Evolutionary conservation across 2,888 invertebrate species (phyloP).

Genomic region (Leptinotarsa peninsularis): DNA sequence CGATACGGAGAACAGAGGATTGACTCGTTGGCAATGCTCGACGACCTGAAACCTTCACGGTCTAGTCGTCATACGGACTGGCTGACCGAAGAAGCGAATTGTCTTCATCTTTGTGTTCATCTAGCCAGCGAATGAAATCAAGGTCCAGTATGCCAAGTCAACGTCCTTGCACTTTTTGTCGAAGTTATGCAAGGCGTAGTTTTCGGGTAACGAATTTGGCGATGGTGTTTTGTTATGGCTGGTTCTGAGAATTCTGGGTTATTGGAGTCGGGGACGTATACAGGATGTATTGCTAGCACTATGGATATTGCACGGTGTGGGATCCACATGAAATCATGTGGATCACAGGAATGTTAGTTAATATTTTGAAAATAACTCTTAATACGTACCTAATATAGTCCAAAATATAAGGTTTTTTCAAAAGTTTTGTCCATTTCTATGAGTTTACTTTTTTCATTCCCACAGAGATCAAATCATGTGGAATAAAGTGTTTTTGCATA

Average conservation of each 20-base stretch:
- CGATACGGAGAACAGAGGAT: conserved; percentile 21
- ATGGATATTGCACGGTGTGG: no score
- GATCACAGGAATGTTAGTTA: no score
- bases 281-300: no score
- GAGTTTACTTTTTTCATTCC: no score
- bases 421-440: no score
- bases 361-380: no score
- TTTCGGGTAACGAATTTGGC: background rate
- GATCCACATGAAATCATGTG: no score
- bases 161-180: conserved; percentile 30
- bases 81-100: background rate
- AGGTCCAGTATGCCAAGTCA: conserved; percentile 23
- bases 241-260: background rate
- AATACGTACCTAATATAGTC: no score
- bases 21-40: conserved; percentile 49
- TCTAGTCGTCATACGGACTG: conserved; percentile 46
- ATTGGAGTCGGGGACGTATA: no score
- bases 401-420: no score
- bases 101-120: background rate
- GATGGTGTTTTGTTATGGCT: background rate
- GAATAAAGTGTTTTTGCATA: no score
- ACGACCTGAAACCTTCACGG: conserved; percentile 59
- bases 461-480: no score
- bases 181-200: conserved; percentile 25
- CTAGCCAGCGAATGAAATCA: conserved; percentile 12